Base-by-base conservation (phyloP, 2,888 invertebrate genomes). In the Sinelater perroti region DNA sequence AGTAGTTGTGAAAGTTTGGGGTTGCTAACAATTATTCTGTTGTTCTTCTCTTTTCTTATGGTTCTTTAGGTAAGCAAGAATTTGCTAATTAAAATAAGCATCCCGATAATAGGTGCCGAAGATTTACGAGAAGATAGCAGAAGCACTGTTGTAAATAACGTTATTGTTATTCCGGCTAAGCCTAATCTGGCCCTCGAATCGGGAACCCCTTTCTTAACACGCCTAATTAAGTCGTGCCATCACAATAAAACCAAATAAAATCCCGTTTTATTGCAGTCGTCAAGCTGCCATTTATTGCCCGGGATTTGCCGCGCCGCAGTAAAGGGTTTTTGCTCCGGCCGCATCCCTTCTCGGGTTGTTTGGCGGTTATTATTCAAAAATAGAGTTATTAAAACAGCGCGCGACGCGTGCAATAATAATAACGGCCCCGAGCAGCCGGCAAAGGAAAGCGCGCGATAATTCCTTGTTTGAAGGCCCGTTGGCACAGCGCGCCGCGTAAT, bases 181-280 rank as follows among this genome's bases (percentile, higher is more conserved):
- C 16, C 26, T 40, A 20, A 40, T 40, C 40, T 40, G 16, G 14
- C 16, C 14, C 14, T 13, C 6, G 24, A 16, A 14, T 5, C 16
- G 24, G 13, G 20, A 40, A 24, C 24, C 24, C 16, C 4, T 24
- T 40, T 40, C 40, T 21, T 38, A 38, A 38, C 24, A 11, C 5
- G 24, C 38, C 38, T 40, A 40, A 40, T 40, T 40, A 40, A 24
- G 40, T 40, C 24, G 40, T 24, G 40, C 21, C 21, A 16, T 40
- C 16, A 40, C 24, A 40, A 40, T 40, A 40, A 24, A 20, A 40
- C 13, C 40, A 7, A 40, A 40, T 40, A 40, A 40, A 40, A 13
- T 7, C 7, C 11, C 14, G 8, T 40, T 40, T 40, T 40, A 40
- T 40, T 13, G 40, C 2, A 7, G n/a, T 7, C 11, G 24, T 7